Evolutionary conservation across 2,113 vertebrate genomes (phyloP), one percentile per base, ranked within the genome.

Genomic region (Pelusios castaneus): DNA sequence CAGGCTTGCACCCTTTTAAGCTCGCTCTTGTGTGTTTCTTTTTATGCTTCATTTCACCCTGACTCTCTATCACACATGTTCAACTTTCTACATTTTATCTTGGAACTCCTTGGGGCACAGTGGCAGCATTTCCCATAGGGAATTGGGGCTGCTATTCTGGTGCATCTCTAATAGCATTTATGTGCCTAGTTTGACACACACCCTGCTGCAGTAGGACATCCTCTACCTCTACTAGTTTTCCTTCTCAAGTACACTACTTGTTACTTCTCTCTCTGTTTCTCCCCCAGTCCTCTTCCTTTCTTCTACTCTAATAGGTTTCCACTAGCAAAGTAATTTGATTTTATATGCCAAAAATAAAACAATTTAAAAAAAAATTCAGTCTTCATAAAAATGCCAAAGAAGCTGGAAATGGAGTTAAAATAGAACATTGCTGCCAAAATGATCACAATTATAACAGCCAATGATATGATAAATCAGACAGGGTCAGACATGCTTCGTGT

Each of bases 81-180:
- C 84, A 94, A 3, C 91, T 92, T 96, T 92, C 89, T 94, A 12
- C 82, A 6, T 87, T 96, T 94, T 92, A 87, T 94, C 85, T 85
- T 52, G 76, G 70, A 86, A 94, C 89, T 95, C 91, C 83, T 90
- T 51, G 38, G 82, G 45, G 89, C 80, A 67, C 89, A 54, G 89
- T 92, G 95, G 16, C 73, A 83, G 45, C 90, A 78, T 79, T 92
- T 58, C 80, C 84, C 87, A 51, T 84, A 0, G 0, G 86, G 75
- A 93, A 77, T 82, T 94, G 75, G 12, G 45, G 45, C 51, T 96
- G 80, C 67, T 88, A 5, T 89, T 94, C 29, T 79, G 31, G 10
- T 89, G 19, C n/a, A 79, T 81, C 54, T 92, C 56, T 94, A 82
- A 31, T 79, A 92, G 55, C 77, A 38, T 92, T 95, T 90, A 34